phyloP scores from a whole-genome alignment of 2,888 invertebrate species.

The Torymus aiolomorphi region DNA sequence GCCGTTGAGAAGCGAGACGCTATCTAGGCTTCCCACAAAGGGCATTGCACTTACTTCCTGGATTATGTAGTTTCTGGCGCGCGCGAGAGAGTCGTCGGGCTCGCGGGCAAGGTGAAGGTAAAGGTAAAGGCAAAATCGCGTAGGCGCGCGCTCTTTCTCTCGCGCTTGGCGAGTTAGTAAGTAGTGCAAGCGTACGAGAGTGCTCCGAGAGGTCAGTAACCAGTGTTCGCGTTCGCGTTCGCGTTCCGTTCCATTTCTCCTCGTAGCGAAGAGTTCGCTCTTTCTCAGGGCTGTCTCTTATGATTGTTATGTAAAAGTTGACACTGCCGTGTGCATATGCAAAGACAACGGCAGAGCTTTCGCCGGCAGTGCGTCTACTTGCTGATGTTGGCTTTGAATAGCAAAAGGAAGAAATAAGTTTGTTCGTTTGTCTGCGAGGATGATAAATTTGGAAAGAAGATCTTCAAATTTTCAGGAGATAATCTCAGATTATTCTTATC shows the following conservation, averaged over 20 bases:
- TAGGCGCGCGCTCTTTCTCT: neutral
- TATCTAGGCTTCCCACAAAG: conserved; percentile 55
- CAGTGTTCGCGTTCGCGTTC: conserved; percentile 61
- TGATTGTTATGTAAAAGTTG: conserved; percentile 68
- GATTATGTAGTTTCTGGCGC: conserved; percentile 54
- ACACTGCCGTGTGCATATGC: conserved; percentile 62
- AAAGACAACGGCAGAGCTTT: conserved; percentile 41
- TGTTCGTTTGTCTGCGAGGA: too few species aligned
- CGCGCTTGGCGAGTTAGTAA: conserved; percentile 64
- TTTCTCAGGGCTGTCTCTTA: conserved; percentile 68
- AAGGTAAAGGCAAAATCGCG: conserved; percentile 68
- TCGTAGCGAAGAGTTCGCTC: conserved; percentile 20
- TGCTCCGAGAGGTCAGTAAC: conserved; percentile 75
- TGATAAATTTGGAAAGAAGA: too few species aligned
- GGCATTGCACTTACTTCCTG: conserved; percentile 58
- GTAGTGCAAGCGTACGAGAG: conserved; percentile 75
- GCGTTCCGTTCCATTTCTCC: conserved; percentile 68
- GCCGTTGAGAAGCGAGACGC: conserved; percentile 11
- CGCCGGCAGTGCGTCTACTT: conserved; percentile 11
- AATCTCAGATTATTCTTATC: too few species aligned
- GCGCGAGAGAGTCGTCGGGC: conserved; percentile 17
- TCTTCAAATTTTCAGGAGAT: too few species aligned
- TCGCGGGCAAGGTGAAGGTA: conserved; percentile 69
- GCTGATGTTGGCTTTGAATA: too few species aligned
- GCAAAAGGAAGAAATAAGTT: too few species aligned